These are phyloP conservation scores for Pseudochromis fuscus DNA, from an alignment of 2,797 vertebrate genomes.

Conservation along the genomic window DNA sequence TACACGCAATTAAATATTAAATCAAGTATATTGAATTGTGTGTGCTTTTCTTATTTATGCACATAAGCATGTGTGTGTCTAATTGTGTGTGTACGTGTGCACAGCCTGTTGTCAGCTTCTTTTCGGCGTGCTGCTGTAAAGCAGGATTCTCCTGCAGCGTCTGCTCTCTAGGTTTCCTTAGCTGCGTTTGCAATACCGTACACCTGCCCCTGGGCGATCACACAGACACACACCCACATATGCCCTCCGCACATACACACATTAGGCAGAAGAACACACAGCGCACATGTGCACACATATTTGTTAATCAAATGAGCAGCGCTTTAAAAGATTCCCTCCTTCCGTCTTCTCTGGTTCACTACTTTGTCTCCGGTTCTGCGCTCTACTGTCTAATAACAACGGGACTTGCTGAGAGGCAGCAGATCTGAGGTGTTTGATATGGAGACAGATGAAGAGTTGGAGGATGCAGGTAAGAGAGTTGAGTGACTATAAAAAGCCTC, in stretches of 20 bases:
- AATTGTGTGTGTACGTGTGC: slow-evolving; percentile 18
- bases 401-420: slow-evolving; percentile 65
- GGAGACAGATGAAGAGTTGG: slow-evolving; percentile 74
- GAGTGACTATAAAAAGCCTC: slow-evolving; percentile 81
- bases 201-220: slow-evolving; percentile 59
- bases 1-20: slow-evolving; percentile 65
- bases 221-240: slow-evolving; percentile 12
- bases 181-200: slow-evolving; percentile 67
- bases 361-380: slow-evolving; percentile 52
- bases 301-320: slow-evolving; percentile 80
- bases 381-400: slow-evolving; percentile 69
- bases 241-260: slow-evolving; percentile 22
- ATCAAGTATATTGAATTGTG: slow-evolving; percentile 37
- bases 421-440: slow-evolving; percentile 76
- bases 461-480: slow-evolving; percentile 76
- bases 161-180: slow-evolving; percentile 63
- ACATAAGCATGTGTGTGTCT: slow-evolving; percentile 7
- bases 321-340: slow-evolving; percentile 69
- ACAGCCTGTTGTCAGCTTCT: slow-evolving; percentile 56
- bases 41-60: slow-evolving; percentile 17
- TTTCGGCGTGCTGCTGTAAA: slow-evolving; percentile 56
- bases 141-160: slow-evolving; percentile 71
- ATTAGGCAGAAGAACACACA: slow-evolving; percentile 26
- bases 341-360: slow-evolving; percentile 47
- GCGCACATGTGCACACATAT: slow-evolving; percentile 59